Conservation (phyloP, 2,113 vertebrate genomes). For the Ammodytes dubius region DNA sequence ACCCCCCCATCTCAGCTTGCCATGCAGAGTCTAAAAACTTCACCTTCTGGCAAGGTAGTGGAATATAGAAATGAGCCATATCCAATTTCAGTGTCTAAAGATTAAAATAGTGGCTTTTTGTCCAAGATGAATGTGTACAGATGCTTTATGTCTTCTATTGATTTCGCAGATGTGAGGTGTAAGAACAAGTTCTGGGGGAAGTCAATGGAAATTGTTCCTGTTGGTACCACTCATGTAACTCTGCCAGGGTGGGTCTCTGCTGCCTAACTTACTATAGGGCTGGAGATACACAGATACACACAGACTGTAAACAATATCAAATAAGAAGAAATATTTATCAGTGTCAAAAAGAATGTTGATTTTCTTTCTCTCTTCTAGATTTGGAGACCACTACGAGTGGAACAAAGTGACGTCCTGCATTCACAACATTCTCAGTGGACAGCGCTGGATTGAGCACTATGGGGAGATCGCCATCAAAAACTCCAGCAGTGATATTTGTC, state of each 20-base stretch:
- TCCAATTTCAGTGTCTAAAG: neutral
- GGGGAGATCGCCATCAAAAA: conserved; percentile 97
- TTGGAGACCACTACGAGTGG: conserved; percentile 96
- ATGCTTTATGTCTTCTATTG: conserved; percentile 28
- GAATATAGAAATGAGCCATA: neutral
- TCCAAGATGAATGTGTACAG: neutral
- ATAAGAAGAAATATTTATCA: neutral
- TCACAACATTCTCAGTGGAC: conserved; percentile 97
- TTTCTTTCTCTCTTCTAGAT: conserved; percentile 68
- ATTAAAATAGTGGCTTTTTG: neutral
- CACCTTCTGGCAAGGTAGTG: conserved; percentile 96
- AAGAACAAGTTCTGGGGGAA: conserved; percentile 99
- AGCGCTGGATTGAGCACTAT: conserved; percentile 98
- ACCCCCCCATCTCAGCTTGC: conserved; percentile 97
- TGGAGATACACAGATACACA: neutral
- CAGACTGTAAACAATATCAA: neutral
- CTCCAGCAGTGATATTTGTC: conserved; percentile 87
- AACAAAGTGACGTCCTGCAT: conserved; percentile 99
- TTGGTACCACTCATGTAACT: conserved; percentile 93
- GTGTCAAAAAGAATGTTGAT: neutral
- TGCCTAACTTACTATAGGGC: neutral
- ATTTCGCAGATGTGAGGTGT: conserved; percentile 94
- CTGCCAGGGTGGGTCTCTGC: conserved; percentile 89
- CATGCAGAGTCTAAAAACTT: conserved; percentile 96
- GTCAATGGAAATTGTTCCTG: conserved; percentile 98